Evolutionary conservation across 2,888 invertebrate species (phyloP).

Genomic region (Euclidia mi): DNA sequence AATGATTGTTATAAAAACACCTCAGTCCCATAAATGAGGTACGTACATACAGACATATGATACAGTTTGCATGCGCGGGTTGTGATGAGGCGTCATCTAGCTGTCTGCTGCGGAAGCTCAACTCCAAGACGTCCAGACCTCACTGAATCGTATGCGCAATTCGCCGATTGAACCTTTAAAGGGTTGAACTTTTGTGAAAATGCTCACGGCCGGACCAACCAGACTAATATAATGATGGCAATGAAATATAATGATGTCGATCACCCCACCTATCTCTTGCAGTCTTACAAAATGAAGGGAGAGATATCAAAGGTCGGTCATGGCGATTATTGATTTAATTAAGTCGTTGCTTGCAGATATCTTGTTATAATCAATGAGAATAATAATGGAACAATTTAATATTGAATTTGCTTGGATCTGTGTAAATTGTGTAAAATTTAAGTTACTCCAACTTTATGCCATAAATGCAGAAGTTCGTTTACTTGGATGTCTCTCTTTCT

Average conservation of each 20-base stretch:
- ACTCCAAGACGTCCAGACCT: slow-evolving; percentile 64
- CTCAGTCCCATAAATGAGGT: slow-evolving; percentile 40
- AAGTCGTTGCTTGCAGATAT: slow-evolving; percentile 37
- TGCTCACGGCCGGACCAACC: slow-evolving; percentile 54
- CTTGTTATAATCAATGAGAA: slow-evolving; percentile 40
- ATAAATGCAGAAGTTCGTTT: no score
- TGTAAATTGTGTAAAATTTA: no score
- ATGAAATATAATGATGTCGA: slow-evolving; percentile 72
- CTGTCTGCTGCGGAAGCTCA: slow-evolving; percentile 70
- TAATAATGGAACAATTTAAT: slow-evolving; percentile 9
- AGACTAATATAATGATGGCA: slow-evolving; percentile 68
- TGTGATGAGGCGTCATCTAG: slow-evolving; percentile 51
- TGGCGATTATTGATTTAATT: slow-evolving; percentile 44
- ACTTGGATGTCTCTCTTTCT: no score
- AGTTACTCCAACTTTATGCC: no score
- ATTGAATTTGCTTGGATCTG: no score
- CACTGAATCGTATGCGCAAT: slow-evolving; percentile 79
- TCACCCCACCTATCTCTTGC: slow-evolving; percentile 58
- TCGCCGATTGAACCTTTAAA: slow-evolving; percentile 67
- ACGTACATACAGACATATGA: slow-evolving; percentile 40
- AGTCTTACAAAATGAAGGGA: slow-evolving; percentile 41
- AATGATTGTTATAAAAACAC: slow-evolving; percentile 49
- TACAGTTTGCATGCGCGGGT: slow-evolving; percentile 51
- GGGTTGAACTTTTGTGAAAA: slow-evolving; percentile 65
- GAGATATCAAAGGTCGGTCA: slow-evolving; percentile 37